phyloP scores from a whole-genome alignment of 2,888 invertebrate species.

The Tipula confusa region DNA sequence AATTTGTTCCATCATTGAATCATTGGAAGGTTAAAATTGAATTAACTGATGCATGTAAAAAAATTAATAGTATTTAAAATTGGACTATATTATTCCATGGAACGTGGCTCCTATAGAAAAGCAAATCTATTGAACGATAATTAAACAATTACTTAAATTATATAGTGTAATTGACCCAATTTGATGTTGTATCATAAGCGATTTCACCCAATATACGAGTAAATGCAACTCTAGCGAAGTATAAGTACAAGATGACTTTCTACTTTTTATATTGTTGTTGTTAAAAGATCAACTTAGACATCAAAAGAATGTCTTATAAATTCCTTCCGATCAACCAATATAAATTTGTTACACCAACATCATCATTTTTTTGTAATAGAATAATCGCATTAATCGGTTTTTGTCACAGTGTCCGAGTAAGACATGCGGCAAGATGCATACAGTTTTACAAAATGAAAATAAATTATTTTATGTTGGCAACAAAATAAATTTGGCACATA shows the following conservation, averaged over 20 bases:
- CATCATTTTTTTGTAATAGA: not conserved
- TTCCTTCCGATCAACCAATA: too few relatives aligned
- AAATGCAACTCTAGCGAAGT: not conserved
- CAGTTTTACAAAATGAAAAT: not conserved
- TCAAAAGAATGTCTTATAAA: too few relatives aligned
- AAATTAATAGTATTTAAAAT: not conserved
- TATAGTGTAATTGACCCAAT: not conserved
- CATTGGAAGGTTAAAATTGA: not conserved
- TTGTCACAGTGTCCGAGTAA: not conserved
- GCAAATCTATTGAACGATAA: not conserved
- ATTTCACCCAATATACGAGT: not conserved
- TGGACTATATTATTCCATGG: not conserved
- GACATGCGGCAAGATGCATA: not conserved
- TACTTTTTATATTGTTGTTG: too few relatives aligned
- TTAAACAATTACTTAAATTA: not conserved
- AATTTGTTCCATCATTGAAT: constrained; percentile 25
- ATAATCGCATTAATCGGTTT: not conserved
- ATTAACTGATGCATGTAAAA: not conserved
- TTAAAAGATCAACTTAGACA: too few relatives aligned
- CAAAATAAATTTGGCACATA: not conserved
- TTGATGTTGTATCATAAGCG: not conserved
- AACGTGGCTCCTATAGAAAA: not conserved
- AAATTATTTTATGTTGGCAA: not conserved
- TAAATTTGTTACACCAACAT: too few relatives aligned
- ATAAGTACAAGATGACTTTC: not conserved